phyloP scores from a whole-genome alignment of 2,888 invertebrate genomes.

The Torymus auratus region DNA sequence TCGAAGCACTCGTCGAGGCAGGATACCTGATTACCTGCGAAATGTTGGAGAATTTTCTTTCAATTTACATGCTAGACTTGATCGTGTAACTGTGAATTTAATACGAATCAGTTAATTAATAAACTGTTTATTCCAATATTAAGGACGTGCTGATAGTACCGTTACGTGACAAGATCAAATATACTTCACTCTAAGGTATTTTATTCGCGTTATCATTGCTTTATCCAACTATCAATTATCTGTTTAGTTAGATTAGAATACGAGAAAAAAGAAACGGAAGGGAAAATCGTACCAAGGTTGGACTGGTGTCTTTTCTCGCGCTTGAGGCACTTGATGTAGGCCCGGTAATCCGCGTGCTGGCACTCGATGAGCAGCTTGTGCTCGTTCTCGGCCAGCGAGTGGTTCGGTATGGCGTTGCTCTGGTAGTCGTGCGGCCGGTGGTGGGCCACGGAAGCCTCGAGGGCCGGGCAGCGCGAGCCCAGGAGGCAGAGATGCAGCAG shows the following conservation, averaged over 20 bases:
- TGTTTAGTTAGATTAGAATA: no score
- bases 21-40: slow-evolving; percentile 31
- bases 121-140: no score
- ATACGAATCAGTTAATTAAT: not conserved
- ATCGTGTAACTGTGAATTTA: slow-evolving; percentile 30
- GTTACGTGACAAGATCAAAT: no score
- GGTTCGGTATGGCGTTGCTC: slow-evolving; percentile 8
- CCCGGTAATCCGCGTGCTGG: slow-evolving; percentile 69
- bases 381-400: slow-evolving; percentile 19
- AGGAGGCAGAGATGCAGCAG: slow-evolving; percentile 4
- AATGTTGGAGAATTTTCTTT: not conserved
- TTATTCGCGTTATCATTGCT: no score
- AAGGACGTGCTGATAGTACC: no score
- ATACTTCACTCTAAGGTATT: no score
- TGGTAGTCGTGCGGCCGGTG: slow-evolving; percentile 18
- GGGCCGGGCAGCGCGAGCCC: not conserved
- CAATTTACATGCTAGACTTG: not conserved
- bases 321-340: slow-evolving; percentile 71
- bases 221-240: no score
- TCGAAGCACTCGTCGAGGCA: slow-evolving; percentile 65
- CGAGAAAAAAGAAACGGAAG: no score
- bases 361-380: slow-evolving; percentile 46
- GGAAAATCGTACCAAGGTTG: slow-evolving; percentile 7
- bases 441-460: not conserved
- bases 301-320: slow-evolving; percentile 70